phyloP scores from a whole-genome alignment of 2,113 vertebrate species.

The Erinaceus europaeus region DNA sequence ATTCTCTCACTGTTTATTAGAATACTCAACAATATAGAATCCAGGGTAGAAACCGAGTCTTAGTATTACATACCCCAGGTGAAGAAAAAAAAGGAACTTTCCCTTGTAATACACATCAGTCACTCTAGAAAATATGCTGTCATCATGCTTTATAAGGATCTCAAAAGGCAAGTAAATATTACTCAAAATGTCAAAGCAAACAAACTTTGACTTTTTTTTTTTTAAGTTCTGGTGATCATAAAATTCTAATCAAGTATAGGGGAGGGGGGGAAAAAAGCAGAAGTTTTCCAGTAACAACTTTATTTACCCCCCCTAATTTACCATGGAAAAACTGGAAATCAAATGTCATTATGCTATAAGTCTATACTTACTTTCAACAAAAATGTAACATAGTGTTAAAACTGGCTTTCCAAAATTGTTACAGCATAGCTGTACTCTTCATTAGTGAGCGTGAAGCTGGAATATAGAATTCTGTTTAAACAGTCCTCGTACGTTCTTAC shows the following conservation, averaged over 20 bases:
- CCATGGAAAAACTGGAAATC: conserved; percentile 73
- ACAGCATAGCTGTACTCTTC: conserved; percentile 75
- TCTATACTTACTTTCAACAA: conserved; percentile 74
- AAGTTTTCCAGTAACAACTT: conserved; percentile 77
- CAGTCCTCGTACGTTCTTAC: conserved; percentile 78
- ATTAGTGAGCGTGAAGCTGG: conserved; percentile 72
- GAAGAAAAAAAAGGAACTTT: conserved; percentile 36
- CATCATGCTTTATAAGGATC: conserved; percentile 66
- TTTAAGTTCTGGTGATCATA: conserved; percentile 74
- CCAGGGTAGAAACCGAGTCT: conserved; percentile 27
- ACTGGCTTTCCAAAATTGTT: conserved; percentile 79
- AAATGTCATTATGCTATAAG: conserved; percentile 71
- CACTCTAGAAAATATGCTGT: conserved; percentile 64
- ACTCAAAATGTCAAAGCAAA: conserved; percentile 40
- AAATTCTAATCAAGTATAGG: conserved; percentile 71
- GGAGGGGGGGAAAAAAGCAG: conserved; percentile 67
- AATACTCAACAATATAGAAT: conserved; percentile 39
- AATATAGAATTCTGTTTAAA: conserved; percentile 77
- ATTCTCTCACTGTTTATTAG: conserved; percentile 40
- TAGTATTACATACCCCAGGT: conserved; percentile 11
- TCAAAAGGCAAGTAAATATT: conserved; percentile 63
- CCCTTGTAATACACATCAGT: conserved; percentile 62
- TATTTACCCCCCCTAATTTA: conserved; percentile 78
- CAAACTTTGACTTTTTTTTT: conserved; percentile 53
- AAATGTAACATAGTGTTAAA: conserved; percentile 78